These are phyloP conservation scores for Leptopilina drosophilae DNA, from an alignment of 2,888 invertebrate genomes.

Conservation along the genomic window DNA sequence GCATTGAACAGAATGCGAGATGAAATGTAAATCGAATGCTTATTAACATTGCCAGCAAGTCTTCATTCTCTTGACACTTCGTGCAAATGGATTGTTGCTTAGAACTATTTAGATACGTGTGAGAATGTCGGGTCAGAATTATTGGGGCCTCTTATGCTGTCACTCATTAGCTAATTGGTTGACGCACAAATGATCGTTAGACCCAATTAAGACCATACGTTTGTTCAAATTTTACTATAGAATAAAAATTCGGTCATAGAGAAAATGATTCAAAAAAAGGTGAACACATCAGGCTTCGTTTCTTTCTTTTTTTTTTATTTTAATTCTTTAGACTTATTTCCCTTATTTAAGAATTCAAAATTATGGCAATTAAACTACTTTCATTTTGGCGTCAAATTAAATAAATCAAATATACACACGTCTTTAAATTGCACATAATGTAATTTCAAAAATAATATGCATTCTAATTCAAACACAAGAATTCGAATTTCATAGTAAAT, in stretches of 20 bases:
- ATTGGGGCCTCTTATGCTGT: conserved; percentile 34
- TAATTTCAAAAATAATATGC: too few species aligned
- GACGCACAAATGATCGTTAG: conserved; percentile 18
- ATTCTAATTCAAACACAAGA: neutral
- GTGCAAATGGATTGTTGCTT: conserved; percentile 23
- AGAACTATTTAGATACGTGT: conserved; percentile 32
- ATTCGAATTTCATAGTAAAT: neutral
- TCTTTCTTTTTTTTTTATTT: too few species aligned
- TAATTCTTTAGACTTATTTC: too few species aligned
- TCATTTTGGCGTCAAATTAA: too few species aligned
- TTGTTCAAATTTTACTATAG: neutral
- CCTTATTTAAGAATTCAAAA: neutral
- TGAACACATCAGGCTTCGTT: neutral
- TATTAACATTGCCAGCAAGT: conserved; percentile 25
- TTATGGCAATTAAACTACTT: too few species aligned
- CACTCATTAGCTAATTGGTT: conserved; percentile 35
- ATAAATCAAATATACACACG: too few species aligned
- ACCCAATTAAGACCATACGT: conserved; percentile 13
- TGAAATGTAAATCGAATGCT: conserved; percentile 9
- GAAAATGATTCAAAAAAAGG: neutral
- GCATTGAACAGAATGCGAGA: neutral
- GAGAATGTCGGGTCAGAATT: conserved; percentile 36
- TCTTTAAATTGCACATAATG: too few species aligned
- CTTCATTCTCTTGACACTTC: conserved; percentile 7
- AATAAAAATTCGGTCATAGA: neutral